These are phyloP conservation scores for Scomber japonicus DNA, from an alignment of 2,113 vertebrate species.

Conservation along the genomic window DNA sequence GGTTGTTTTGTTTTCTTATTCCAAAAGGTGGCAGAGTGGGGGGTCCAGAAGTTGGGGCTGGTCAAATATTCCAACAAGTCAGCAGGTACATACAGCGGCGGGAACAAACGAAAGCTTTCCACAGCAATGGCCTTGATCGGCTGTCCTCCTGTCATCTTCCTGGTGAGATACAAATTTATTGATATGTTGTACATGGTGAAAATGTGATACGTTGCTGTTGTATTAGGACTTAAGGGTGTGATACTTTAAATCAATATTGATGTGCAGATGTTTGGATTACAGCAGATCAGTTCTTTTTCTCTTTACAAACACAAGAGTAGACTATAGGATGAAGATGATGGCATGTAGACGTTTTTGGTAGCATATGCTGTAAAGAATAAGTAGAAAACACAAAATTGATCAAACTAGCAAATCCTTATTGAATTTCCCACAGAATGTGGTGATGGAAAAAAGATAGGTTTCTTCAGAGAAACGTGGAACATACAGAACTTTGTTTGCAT, in stretches of 20 bases:
- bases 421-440: constrained; percentile 50
- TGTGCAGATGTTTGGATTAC: constrained; percentile 32
- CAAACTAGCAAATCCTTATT: constrained; percentile 26
- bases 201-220: constrained; percentile 9
- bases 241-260: constrained; percentile 47
- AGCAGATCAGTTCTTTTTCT: constrained; percentile 15
- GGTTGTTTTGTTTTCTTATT: constrained; percentile 22
- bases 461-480: constrained; percentile 46
- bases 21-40: constrained; percentile 95
- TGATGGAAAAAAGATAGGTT: constrained; percentile 21
- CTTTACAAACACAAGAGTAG: background rate
- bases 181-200: background rate
- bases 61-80: constrained; percentile 92
- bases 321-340: background rate
- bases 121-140: constrained; percentile 97
- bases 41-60: constrained; percentile 94
- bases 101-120: constrained; percentile 97
- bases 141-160: constrained; percentile 93
- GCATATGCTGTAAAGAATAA: background rate
- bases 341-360: background rate
- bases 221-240: constrained; percentile 29
- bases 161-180: constrained; percentile 85
- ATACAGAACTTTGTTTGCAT: constrained; percentile 55
- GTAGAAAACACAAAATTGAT: constrained; percentile 29
- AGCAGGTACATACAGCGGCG: constrained; percentile 95